Evolutionary conservation across 2,797 vertebrate genomes (phyloP).

Genomic region (Crenichthys baileyi): DNA sequence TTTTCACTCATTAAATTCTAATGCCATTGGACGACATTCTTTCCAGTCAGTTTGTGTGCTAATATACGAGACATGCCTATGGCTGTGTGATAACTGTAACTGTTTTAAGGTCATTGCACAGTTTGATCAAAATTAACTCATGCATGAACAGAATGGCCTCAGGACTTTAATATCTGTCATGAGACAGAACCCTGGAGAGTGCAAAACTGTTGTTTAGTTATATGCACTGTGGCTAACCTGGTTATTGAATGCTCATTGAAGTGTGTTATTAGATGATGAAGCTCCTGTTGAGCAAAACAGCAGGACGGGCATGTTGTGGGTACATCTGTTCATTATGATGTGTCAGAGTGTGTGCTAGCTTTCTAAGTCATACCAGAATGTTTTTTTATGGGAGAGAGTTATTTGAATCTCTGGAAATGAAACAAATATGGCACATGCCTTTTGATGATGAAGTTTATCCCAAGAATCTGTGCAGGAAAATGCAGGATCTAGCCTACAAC

Average conservation of each 20-base stretch:
- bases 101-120: conserved; percentile 52
- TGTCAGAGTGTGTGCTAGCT: conserved; percentile 25
- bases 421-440: conserved; percentile 27
- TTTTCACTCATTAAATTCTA: conserved; percentile 19
- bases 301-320: neutral
- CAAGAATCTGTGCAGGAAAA: conserved; percentile 15
- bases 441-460: conserved; percentile 30
- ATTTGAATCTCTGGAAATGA: conserved; percentile 46
- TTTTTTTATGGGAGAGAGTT: conserved; percentile 44
- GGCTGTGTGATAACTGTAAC: conserved; percentile 33
- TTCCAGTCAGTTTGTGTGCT: conserved; percentile 32
- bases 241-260: conserved; percentile 31
- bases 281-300: conserved; percentile 5
- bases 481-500: too few species aligned
- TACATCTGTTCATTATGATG: conserved; percentile 3
- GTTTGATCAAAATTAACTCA: conserved; percentile 60
- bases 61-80: conserved; percentile 35
- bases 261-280: conserved; percentile 37
- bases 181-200: conserved; percentile 29
- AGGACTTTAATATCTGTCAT: conserved; percentile 49
- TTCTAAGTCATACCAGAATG: conserved; percentile 34
- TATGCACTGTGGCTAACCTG: conserved; percentile 22
- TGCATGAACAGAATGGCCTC: conserved; percentile 51
- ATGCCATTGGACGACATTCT: conserved; percentile 4
- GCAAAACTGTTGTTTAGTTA: conserved; percentile 36